phyloP scores from a whole-genome alignment of 2,113 vertebrate genomes.

The Sarotherodon lohbergeri region DNA sequence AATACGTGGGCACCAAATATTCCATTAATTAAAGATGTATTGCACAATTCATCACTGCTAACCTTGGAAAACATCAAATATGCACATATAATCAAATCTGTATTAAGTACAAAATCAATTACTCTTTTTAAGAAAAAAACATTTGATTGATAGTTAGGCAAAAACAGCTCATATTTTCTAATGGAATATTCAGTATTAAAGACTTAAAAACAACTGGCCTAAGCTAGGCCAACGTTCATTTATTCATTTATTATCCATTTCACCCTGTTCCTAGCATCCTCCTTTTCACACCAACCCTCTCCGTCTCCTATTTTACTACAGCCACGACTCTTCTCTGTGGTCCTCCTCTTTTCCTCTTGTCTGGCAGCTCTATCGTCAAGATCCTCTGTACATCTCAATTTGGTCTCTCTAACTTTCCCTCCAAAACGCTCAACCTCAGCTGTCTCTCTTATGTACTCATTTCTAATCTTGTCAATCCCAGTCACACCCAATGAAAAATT shows the following conservation, averaged over 20 bases:
- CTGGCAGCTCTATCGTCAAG: background rate
- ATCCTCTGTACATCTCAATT: background rate
- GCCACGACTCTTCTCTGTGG: background rate
- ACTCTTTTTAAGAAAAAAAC: background rate
- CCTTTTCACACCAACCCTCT: background rate
- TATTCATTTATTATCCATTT: background rate
- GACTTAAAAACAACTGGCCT: background rate
- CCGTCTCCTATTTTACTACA: background rate
- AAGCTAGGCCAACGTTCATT: background rate
- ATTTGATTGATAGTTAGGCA: background rate
- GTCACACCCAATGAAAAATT: background rate
- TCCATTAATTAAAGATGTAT: background rate
- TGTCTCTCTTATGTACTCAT: background rate
- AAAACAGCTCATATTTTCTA: background rate
- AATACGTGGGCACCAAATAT: background rate
- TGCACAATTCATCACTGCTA: background rate
- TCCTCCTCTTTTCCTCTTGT: background rate
- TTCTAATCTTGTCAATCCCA: background rate
- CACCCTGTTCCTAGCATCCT: background rate
- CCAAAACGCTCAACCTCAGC: background rate
- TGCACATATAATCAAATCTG: conserved; percentile 3
- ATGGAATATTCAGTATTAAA: background rate
- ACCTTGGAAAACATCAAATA: background rate
- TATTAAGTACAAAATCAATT: background rate
- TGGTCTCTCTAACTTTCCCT: background rate